Base-by-base conservation (phyloP, 2,888 invertebrate genomes). In the Drosophila tanythrix region DNA sequence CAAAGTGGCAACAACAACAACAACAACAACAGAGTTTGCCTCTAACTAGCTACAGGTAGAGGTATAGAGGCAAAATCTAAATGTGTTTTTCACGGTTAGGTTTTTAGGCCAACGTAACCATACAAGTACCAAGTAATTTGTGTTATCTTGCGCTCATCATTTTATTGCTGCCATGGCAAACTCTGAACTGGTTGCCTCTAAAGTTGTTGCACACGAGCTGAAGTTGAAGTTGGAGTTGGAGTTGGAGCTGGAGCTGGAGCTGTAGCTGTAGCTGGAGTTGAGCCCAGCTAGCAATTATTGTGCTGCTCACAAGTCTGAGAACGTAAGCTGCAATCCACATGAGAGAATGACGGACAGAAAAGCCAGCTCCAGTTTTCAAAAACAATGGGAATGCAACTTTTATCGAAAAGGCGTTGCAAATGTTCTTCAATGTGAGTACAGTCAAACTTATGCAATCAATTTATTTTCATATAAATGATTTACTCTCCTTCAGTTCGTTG, bases 61-160 rank as follows among this genome's bases (percentile, higher is more conserved):
- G 77, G 70, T 73, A 46, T 70, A 82, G 82, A 67, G 67, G 50
- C 56, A 70, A 76, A 79, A 71, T 83, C 84, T 80, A 81, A 86
- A 87, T 84, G 84, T 78, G 72, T 74, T 84, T 83, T 87, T 80
- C 88, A 84, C 85, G 88, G 85, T 82, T 81, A 79, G 74, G 76
- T 80, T 85, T 84, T 85, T 85, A 88, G 84, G 84, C 84, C 84
- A 84, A 82, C 75, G 67, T 70, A 80, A 70, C 74, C 65, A 76
- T 76, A 79, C 76, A 75, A 79, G 80, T 76, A 77, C 77, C 81
- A 76, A 76, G 86, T 83, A 88, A 85, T 85, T 85, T 88, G 74
- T 85, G 88, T 88, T 85, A 85, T 85, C 84, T 88, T 65, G 62
- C 77, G 83, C 75, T 85, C 88, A 85, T 85, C 84, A 85, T 88